Percentiles rank a stretch among this genome's conserved stretches.
These are phyloP conservation scores for Dicyrtoma fusca DNA, from an alignment of 2,888 invertebrate species.

Conservation along the genomic window DNA sequence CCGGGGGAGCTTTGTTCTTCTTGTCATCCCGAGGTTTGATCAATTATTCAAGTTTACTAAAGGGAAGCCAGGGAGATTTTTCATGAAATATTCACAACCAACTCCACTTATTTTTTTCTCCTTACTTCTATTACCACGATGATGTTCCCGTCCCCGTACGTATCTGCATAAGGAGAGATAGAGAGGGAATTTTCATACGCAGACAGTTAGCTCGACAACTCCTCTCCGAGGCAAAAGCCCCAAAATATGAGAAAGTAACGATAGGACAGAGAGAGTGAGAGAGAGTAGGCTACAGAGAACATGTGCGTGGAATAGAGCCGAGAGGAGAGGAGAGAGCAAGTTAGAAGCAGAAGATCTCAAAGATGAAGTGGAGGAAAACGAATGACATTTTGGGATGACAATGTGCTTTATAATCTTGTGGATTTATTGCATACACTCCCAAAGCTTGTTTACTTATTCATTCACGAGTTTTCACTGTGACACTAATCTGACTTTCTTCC, in stretches of 20 bases:
- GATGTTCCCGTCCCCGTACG: not conserved
- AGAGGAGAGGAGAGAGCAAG: not conserved
- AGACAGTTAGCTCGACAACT: not conserved
- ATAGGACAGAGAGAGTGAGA: not conserved
- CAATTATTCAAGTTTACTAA: constrained; percentile 23
- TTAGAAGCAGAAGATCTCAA: too few relatives aligned
- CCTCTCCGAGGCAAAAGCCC: not conserved
- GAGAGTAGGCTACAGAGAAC: not conserved
- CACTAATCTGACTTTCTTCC: constrained; percentile 24
- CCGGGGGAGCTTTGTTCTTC: constrained; percentile 6
- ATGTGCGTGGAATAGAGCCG: too few relatives aligned
- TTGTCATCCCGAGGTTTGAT: constrained; percentile 21
- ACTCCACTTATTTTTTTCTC: constrained; percentile 2
- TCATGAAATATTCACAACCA: constrained; percentile 21
- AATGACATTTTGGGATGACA: constrained; percentile 24
- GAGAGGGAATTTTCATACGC: too few relatives aligned
- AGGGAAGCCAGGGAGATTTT: constrained; percentile 23
- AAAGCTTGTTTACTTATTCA: constrained; percentile 33
- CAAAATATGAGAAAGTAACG: too few relatives aligned
- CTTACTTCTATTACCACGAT: not conserved
- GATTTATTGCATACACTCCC: constrained; percentile 21
- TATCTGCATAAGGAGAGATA: too few relatives aligned
- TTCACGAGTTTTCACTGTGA: constrained; percentile 19
- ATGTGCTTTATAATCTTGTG: constrained; percentile 24
- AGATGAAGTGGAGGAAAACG: constrained; percentile 6